phyloP scores from a whole-genome alignment of 2,797 vertebrate species.

The Diglossa cyanea region DNA sequence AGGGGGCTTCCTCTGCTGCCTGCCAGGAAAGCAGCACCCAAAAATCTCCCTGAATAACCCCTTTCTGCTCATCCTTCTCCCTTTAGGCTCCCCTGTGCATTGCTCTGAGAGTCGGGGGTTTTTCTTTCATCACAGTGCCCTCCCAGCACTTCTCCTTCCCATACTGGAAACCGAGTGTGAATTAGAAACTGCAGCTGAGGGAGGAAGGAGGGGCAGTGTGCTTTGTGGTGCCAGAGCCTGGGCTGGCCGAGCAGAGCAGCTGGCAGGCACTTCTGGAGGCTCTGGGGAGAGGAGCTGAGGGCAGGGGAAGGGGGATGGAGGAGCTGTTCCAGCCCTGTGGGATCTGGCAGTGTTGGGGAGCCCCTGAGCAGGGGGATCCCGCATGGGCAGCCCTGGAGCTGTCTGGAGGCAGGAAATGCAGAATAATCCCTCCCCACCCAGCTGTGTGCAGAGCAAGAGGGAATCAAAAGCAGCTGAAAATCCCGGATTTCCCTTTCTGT shows the following conservation, averaged over 20 bases:
- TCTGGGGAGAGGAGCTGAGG: neutral
- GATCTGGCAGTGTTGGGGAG: neutral
- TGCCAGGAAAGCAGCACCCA: neutral
- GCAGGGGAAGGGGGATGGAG: neutral
- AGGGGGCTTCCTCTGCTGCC: neutral
- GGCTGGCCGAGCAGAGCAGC: neutral
- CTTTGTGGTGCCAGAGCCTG: neutral
- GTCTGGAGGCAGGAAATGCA: neutral
- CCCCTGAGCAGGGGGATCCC: neutral
- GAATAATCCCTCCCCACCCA: neutral
- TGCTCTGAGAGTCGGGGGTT: neutral
- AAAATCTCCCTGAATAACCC: neutral
- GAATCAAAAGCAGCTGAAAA: constrained; percentile 38
- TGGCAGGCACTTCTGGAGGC: neutral
- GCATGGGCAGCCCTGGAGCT: neutral
- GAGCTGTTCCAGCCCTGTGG: neutral
- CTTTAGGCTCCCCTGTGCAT: accelerated
- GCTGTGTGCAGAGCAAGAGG: neutral
- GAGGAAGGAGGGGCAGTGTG: neutral
- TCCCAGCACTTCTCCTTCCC: neutral
- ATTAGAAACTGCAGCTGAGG: neutral
- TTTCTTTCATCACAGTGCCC: neutral
- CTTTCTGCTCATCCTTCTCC: neutral
- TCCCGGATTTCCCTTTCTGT: constrained; percentile 32
- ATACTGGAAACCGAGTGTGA: neutral